Evolutionary conservation across 1,140 invertebrate species (phyloP), one percentile per base, ranked within the genome.

Genomic region (Leptonema lineaticorne): DNA sequence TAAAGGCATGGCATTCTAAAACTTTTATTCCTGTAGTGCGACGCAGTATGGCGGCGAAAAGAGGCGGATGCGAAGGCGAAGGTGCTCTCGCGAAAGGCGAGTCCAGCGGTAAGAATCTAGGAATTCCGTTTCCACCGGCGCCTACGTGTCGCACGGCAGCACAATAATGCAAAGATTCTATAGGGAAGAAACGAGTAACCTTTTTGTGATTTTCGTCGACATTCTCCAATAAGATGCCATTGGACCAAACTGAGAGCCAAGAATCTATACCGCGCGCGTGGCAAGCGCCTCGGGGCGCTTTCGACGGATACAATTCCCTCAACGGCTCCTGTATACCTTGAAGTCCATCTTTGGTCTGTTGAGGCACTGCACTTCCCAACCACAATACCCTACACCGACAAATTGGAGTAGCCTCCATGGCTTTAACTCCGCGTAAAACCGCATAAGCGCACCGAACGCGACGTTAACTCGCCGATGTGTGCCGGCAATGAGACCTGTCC

Each of bases 21-120:
- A 99, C 95, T 83, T 98, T 99, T 72, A 98, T 97, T n/a, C 97
- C 97, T 7, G 93, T 93, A 2, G 96, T 98, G 41, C 97, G 86
- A 28, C 97, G 86, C 45, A 98, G 83, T 53, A 99, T 98, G 64
- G 95, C 95, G 28, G 97, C 95, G 81, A 99, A 99, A 45, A 99
- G 86, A 7, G 97, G 97, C 37, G 97, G 97, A 78, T 96, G 93
- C 59, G 90, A 88, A 45, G 87, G 84, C 70, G 89, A 94, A 22
- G 92, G 95, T 63, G 90, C 90, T 41, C 94, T 85, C 0, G 95
- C 94, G 79, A 97, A 97, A 8, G 96, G 96, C 48, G 95, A 96
- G 79, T 98, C 97, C 69, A 99, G 80, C 0, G 97, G 96, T 62
- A 99, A 84, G 81, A 99, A 99, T 75, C 94, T 88, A 16, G 94